Base-by-base conservation (phyloP, 2,797 vertebrate species). In the Morelia viridis region DNA sequence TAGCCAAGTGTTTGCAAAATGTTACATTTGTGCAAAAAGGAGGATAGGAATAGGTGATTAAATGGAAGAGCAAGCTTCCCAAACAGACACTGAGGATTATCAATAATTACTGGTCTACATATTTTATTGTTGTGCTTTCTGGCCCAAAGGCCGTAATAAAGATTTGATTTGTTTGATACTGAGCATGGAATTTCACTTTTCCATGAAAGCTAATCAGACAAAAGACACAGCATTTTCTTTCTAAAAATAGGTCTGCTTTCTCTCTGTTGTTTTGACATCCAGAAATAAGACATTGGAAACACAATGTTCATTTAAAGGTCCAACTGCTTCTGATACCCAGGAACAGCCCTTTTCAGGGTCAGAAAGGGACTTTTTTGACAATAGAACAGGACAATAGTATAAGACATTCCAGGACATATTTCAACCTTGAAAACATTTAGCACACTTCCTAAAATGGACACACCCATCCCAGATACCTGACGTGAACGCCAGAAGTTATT, bases 41-140 rank as follows among this genome's bases (percentile, higher is more conserved):
- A 93, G 94, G 93, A 95, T 93, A 94, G 92, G 95, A 92, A 94
- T 90, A 93, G 94, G 22, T 76, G 24, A 17, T 91, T 95, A 94
- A 96, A 96, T 93, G 94, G 95, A 95, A 93, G 93, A 93, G 62
- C 80, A 93, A 94, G 94, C 91, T 94, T 94, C 93, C 91, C 94
- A 91, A 89, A 86, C 50, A 57, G 35, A 50, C 17, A 50, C 1
- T 4, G 12, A 9, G 0, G 2, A 9, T 7, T 22, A 41, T 76
- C 31, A 22, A 41, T 76, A 76, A 35, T 35, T 35, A 71, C 31
- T 17, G 15, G 65, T 35, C 31, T 35, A 35, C 13, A 8, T 53
- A 53, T 53, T 71, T 35, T n/a, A 71, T 35, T 71, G n/a, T 19
- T 15, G 2, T 71, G 65, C 65, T 71, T 71, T 71, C 31, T 71